These are phyloP conservation scores for Cataglyphis rosenhaueri DNA, from an alignment of 2,888 invertebrate species.

Conservation along the genomic window DNA sequence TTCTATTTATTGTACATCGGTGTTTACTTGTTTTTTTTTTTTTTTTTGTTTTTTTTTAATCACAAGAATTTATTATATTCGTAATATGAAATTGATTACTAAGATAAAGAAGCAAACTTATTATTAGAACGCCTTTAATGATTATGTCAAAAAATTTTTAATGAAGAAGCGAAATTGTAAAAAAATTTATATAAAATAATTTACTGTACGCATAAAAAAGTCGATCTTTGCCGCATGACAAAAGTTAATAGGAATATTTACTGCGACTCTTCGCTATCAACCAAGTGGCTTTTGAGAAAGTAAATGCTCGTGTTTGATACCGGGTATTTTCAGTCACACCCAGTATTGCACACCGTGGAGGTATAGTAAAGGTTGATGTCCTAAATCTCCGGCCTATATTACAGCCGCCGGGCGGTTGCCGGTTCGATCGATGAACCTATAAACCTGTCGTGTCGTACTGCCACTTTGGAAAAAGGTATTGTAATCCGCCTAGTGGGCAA, in stretches of 20 bases:
- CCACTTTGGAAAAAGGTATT: slow-evolving; percentile 70
- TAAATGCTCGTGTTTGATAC: background rate
- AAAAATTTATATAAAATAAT: background rate
- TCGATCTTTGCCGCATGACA: background rate
- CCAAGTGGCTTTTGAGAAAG: background rate
- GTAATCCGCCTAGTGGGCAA: slow-evolving; percentile 58
- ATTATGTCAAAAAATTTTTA: background rate
- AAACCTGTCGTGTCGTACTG: slow-evolving; percentile 72
- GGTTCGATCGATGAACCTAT: slow-evolving; percentile 71
- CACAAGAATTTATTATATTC: background rate
- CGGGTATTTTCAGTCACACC: slow-evolving; percentile 35
- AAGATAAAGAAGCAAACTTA: background rate
- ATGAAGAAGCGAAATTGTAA: background rate
- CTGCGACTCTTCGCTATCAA: no score
- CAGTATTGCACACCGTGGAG: slow-evolving; percentile 56
- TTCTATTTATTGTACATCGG: no score
- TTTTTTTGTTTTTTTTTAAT: no score
- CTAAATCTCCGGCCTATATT: slow-evolving; percentile 75
- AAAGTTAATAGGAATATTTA: background rate
- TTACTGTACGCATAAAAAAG: background rate
- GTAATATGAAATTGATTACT: background rate
- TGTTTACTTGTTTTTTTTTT: no score
- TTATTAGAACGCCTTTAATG: background rate
- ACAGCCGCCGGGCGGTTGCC: slow-evolving; percentile 46
- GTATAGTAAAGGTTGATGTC: slow-evolving; percentile 57